Evolutionary conservation across 2,113 vertebrate species (phyloP).

Genomic region (Xerus inauris): DNA sequence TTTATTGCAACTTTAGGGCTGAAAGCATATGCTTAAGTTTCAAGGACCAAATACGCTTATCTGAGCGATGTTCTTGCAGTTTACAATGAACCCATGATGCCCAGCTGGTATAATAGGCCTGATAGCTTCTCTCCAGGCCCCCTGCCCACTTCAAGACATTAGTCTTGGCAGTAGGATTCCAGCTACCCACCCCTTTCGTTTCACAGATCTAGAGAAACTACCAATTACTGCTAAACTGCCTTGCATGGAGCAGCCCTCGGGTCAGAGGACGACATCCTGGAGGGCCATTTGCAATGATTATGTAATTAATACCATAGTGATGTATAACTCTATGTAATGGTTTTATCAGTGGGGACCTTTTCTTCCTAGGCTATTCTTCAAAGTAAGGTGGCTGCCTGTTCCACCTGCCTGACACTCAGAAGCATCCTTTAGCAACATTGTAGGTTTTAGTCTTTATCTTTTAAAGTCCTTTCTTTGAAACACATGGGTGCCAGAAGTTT

Average conservation of each 20-base stretch:
- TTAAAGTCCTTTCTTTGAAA: slow-evolving; percentile 16
- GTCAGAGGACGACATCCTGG: slow-evolving; percentile 48
- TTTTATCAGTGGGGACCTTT: slow-evolving; percentile 48
- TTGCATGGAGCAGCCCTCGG: not conserved
- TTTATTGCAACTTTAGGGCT: not conserved
- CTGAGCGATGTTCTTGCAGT: not conserved
- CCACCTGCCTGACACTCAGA: not conserved
- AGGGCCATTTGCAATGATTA: slow-evolving; percentile 59
- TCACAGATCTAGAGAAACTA: slow-evolving; percentile 55
- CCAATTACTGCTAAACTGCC: slow-evolving; percentile 53
- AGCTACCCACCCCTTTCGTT: not conserved
- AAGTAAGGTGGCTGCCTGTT: not conserved
- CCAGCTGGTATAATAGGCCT: not conserved
- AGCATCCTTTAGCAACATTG: not conserved
- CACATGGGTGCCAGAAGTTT: not conserved
- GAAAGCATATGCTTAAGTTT: not conserved
- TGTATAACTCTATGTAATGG: slow-evolving; percentile 20
- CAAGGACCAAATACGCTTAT: not conserved
- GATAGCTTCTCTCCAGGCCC: not conserved
- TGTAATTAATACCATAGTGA: slow-evolving; percentile 63
- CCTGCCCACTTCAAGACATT: not conserved
- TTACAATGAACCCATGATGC: not conserved
- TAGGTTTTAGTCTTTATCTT: not conserved
- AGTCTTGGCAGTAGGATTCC: not conserved
- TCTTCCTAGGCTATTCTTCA: slow-evolving; percentile 52